Conservation (phyloP, 2,797 vertebrate species). For the Coccyzus lansbergi region DNA sequence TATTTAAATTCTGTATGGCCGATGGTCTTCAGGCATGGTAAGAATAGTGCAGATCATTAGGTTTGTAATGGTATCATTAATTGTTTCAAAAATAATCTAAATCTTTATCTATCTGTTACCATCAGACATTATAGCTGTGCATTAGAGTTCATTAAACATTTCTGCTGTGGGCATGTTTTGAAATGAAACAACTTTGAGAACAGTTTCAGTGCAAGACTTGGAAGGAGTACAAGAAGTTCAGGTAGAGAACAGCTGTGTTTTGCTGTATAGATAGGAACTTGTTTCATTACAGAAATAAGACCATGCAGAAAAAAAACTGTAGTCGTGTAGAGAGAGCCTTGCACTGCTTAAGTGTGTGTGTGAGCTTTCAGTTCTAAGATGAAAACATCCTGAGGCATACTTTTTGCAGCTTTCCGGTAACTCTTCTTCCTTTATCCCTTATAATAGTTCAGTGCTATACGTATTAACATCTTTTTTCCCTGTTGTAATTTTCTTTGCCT, state of each 20-base stretch:
- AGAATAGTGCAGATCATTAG: constrained; percentile 30
- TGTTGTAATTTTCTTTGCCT: background rate
- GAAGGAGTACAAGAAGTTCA: background rate
- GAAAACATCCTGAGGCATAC: background rate
- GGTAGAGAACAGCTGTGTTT: constrained; percentile 23
- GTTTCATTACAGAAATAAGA: background rate
- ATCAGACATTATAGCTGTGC: background rate
- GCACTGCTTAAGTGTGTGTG: background rate
- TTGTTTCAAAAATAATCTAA: constrained; percentile 44
- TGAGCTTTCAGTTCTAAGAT: background rate
- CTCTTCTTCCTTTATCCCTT: background rate
- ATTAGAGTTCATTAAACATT: constrained; percentile 7
- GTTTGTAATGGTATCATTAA: constrained; percentile 39
- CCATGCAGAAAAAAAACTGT: background rate
- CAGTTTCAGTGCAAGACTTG: constrained; percentile 11
- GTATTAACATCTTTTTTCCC: background rate
- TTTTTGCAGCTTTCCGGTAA: background rate
- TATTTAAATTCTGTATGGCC: constrained; percentile 1
- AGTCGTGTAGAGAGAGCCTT: background rate
- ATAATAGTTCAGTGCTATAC: background rate
- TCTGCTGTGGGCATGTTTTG: constrained; percentile 16
- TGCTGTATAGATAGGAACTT: background rate
- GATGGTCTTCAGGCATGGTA: background rate
- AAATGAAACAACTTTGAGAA: constrained; percentile 37
- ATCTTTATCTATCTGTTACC: background rate